Evolutionary conservation across 2,797 vertebrate genomes (phyloP).

Genomic region (Heterohyrax brucei): DNA sequence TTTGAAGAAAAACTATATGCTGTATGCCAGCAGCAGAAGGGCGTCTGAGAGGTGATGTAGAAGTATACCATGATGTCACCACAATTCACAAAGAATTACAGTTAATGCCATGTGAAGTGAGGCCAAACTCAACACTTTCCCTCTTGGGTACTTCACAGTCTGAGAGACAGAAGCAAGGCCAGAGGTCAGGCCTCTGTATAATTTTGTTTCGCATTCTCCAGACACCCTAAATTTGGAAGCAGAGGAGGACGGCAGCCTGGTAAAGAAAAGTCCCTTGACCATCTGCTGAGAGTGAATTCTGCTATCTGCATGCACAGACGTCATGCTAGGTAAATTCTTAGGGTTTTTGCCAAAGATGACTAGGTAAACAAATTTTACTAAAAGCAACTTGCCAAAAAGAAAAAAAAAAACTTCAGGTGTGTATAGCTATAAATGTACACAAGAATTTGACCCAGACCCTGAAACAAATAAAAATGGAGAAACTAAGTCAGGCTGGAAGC

Average conservation of each 20-base stretch:
- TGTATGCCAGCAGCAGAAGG: constrained; percentile 82
- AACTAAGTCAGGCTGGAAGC: constrained; percentile 64
- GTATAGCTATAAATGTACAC: constrained; percentile 62
- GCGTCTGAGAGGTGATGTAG: constrained; percentile 83
- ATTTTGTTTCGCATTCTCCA: constrained; percentile 86
- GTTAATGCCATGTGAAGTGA: constrained; percentile 84
- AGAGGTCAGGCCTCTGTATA: constrained; percentile 81
- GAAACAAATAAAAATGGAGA: constrained; percentile 64
- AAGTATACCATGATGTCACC: constrained; percentile 85
- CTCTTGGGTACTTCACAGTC: constrained; percentile 82
- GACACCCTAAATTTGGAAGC: constrained; percentile 80
- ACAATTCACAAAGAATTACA: constrained; percentile 87
- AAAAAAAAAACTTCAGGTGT: constrained; percentile 46
- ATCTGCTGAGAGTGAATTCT: constrained; percentile 79
- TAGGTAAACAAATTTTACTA: constrained; percentile 81
- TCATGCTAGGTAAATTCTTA: constrained; percentile 71
- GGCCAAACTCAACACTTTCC: constrained; percentile 85
- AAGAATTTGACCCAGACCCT: constrained; percentile 26
- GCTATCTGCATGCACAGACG: constrained; percentile 34
- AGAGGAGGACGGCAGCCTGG: constrained; percentile 74
- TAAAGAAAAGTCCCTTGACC: constrained; percentile 67
- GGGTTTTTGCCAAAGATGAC: constrained; percentile 66
- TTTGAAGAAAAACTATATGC: constrained; percentile 79
- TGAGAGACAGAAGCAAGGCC: constrained; percentile 81
- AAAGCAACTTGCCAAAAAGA: constrained; percentile 68